Conservation (phyloP, 2,888 invertebrate species). For the Terebella lapidaria region DNA sequence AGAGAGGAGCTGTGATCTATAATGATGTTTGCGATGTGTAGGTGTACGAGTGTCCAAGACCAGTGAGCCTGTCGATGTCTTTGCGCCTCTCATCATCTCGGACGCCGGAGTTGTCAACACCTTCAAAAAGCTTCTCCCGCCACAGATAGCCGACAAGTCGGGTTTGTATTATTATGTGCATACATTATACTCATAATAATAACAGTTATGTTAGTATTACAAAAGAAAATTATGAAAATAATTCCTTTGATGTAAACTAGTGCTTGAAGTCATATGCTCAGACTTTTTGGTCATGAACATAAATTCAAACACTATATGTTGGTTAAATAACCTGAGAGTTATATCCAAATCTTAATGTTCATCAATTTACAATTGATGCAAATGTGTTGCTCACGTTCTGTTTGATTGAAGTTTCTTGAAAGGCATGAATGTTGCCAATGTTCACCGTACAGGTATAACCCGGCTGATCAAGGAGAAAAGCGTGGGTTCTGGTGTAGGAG, state of each 20-base stretch:
- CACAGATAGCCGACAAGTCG: constrained; percentile 38
- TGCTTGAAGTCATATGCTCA: too few species aligned
- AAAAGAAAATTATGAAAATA: not conserved
- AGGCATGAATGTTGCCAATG: too few species aligned
- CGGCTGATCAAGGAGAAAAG: not conserved
- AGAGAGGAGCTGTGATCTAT: too few species aligned
- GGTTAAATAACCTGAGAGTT: too few species aligned
- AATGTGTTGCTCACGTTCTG: too few species aligned
- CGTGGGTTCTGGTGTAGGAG: constrained; percentile 32
- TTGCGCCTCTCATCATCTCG: constrained; percentile 43
- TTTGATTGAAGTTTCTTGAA: too few species aligned
- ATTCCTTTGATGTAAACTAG: not conserved
- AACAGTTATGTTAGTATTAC: not conserved
- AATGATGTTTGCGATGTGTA: too few species aligned
- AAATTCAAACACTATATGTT: too few species aligned
- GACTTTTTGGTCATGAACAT: too few species aligned
- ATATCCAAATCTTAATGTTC: too few species aligned
- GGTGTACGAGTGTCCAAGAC: constrained; percentile 38
- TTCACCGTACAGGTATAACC: not conserved
- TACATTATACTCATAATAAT: too few species aligned
- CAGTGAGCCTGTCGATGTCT: constrained; percentile 32
- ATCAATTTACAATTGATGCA: too few species aligned
- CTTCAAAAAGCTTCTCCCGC: constrained; percentile 38
- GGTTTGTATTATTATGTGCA: constrained; percentile 29
- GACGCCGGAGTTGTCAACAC: constrained; percentile 47